Evolutionary conservation across 2,888 invertebrate genomes (phyloP).

Genomic region (Glyphotaelius pellucidus): DNA sequence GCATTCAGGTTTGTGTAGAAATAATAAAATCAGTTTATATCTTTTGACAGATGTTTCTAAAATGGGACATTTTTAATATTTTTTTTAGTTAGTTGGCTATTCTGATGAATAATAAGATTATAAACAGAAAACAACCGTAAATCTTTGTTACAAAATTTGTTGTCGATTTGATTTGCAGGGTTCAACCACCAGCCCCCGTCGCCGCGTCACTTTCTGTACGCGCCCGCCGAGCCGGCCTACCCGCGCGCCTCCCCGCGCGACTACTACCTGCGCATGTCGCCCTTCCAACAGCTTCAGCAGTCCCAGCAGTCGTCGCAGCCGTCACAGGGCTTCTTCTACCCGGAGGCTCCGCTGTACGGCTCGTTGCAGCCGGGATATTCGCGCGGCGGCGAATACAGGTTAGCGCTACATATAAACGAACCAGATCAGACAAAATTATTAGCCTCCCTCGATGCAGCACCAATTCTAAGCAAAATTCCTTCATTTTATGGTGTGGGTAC

Average conservation of each 20-base stretch:
- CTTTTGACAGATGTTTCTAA: too few relatives aligned
- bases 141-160: too few relatives aligned
- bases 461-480: too few relatives aligned
- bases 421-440: too few relatives aligned
- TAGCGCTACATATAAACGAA: neutral
- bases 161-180: constrained; percentile 51
- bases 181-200: constrained; percentile 61
- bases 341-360: constrained; percentile 39
- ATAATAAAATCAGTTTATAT: too few relatives aligned
- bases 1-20: too few relatives aligned
- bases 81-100: too few relatives aligned
- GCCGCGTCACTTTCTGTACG: constrained; percentile 57
- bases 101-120: too few relatives aligned
- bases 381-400: constrained; percentile 51
- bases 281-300: constrained; percentile 13
- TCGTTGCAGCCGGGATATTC: constrained; percentile 56
- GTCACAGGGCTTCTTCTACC: constrained; percentile 56
- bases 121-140: too few relatives aligned
- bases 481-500: too few relatives aligned
- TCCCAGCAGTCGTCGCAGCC: constrained; percentile 8
- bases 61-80: too few relatives aligned
- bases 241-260: constrained; percentile 30
- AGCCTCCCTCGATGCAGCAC: too few relatives aligned
- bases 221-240: constrained; percentile 40
- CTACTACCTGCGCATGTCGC: constrained; percentile 2